Conservation (phyloP, 2,797 vertebrate species). For the Leuciscus waleckii region DNA sequence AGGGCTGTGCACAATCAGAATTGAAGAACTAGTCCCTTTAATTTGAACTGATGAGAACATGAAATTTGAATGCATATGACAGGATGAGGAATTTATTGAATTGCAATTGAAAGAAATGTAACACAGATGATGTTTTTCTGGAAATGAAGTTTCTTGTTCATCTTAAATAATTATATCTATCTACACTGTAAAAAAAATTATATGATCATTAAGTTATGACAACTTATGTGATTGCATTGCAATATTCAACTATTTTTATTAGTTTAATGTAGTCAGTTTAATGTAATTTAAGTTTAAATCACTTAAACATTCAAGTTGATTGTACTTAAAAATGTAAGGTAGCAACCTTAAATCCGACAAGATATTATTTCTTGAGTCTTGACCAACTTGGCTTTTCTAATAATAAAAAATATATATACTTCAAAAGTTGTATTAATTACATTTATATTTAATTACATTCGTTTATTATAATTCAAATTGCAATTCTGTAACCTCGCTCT, state of each 20-base stretch:
- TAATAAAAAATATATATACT: no score
- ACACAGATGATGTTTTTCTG: background rate
- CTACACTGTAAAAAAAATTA: no score
- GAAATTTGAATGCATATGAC: background rate
- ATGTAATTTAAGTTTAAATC: no score
- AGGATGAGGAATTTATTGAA: background rate
- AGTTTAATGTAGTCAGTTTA: no score
- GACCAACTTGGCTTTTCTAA: background rate
- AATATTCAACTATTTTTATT: fast-evolving
- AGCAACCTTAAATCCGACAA: no score
- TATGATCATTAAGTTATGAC: no score
- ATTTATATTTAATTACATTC: background rate
- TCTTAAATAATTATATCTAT: background rate
- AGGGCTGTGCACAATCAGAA: background rate
- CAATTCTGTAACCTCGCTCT: background rate
- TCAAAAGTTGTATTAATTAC: background rate
- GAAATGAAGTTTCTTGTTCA: background rate
- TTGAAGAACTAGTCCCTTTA: background rate
- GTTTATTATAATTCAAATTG: background rate
- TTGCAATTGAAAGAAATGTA: background rate
- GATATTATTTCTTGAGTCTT: background rate
- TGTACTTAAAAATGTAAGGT: no score
- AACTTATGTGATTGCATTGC: no score
- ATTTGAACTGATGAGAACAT: background rate
- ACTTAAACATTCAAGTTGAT: no score